Base-by-base conservation (phyloP, 2,797 vertebrate species). In the Momotus momota region DNA sequence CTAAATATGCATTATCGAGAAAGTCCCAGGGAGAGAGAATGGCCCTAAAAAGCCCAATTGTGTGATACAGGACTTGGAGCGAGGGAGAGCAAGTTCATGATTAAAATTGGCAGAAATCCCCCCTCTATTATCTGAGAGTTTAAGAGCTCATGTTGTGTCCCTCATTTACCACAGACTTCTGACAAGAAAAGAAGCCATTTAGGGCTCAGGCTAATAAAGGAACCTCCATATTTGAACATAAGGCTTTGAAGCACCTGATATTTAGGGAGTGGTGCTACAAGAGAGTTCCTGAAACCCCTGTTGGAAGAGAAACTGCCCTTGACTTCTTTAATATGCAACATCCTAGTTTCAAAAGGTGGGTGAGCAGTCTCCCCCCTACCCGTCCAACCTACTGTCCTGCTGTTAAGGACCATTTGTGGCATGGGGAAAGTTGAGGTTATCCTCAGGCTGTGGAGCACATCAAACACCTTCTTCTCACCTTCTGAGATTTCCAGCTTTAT, bases 41-140 rank as follows among this genome's bases (percentile, higher is more conserved):
- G 8, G 7, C 26, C 33, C 12, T 0, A 0, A 79, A 54, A 94
- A 87, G 27, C 19, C 51, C 33, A 7, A 1, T 15, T 6, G 9
- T 22, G 3, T 1, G 0, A n/a, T 31, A 31, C 23, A 60, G 12
- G 41, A 40, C 40, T 75, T n/a, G 48, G 35, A 49, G 55, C 0
- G 0, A 66, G 14, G 40, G 52, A 55, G 20, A 23, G 33, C 15
- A 86, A 85, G 86, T 33, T 27, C 0, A 0, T 45, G 23, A 9
- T 46, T 91, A 5, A 35, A 8, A 57, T 64, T 31, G 73, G 14
- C 48, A 73, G 84, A 87, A 87, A 73, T 85, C 7, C 6, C 40
- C 71, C 14, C 11, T 60, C 12, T 1, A 4, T 18, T 12, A 65
- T 3, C 46, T 73, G 46, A 9, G 62, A 58, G 7, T 65, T 83